A percentile compares a stretch with the other conserved stretches of the same genome.
Conservation (phyloP, 2,888 invertebrate genomes). For the Phoronis australis region DNA sequence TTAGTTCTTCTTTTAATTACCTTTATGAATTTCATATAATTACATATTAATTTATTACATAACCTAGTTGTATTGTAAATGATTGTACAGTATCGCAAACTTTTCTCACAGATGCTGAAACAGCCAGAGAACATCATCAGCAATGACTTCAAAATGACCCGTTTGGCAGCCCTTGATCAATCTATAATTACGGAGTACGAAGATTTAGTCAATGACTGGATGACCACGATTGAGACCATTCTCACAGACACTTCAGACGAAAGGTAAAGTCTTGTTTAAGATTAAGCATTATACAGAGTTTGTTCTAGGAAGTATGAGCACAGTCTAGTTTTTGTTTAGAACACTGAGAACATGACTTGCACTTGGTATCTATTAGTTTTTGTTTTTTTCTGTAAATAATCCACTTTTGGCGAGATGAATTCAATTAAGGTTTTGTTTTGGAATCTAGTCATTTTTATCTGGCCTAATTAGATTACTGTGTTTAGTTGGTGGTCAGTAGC, state of each 20-base stretch:
- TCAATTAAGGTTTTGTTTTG: no score
- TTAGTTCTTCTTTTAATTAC: no score
- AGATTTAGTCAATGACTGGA: conserved; percentile 48
- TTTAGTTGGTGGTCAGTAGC: no score
- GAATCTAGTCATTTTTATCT: no score
- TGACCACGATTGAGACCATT: conserved; percentile 47
- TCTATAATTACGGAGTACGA: conserved; percentile 46
- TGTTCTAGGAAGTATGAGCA: no score
- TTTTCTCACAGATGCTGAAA: conserved; percentile 35
- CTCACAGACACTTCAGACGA: conserved; percentile 47
- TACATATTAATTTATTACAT: background rate
- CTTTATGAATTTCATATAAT: background rate
- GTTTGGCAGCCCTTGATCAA: conserved; percentile 41
- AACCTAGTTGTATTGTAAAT: background rate
- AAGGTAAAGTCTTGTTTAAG: conserved; percentile 25
- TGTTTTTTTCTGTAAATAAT: no score
- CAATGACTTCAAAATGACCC: conserved; percentile 47
- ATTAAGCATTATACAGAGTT: background rate
- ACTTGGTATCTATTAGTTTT: no score
- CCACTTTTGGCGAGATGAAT: no score
- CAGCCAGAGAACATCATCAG: conserved; percentile 43
- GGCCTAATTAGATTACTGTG: no score
- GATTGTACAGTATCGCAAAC: no score
- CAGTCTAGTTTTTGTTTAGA: no score
- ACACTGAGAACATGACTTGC: no score